Evolutionary conservation across 1,140 invertebrate species (phyloP).

Genomic region (Nautilus pompilius): DNA sequence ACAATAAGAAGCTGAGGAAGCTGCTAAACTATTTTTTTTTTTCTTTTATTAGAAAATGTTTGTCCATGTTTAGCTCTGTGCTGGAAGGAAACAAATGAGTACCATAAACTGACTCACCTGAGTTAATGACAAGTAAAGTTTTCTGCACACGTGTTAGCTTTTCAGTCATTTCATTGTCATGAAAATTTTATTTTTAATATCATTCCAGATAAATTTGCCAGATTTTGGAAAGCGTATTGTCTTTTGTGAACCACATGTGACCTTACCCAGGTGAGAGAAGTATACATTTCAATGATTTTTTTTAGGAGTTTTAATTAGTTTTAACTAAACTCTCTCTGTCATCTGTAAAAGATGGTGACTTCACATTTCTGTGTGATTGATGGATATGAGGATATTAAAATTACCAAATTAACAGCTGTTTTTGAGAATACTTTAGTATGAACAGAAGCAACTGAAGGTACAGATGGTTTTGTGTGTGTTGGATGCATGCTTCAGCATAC

Average conservation of each 20-base stretch:
- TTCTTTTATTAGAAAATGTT: background rate
- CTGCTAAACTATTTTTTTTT: background rate
- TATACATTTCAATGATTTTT: too few species aligned
- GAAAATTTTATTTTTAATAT: conserved; percentile 43
- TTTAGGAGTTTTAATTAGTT: too few species aligned
- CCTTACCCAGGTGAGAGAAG: background rate
- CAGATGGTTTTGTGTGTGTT: too few species aligned
- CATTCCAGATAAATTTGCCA: conserved; percentile 68
- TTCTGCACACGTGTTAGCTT: background rate
- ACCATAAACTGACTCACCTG: background rate
- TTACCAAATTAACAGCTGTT: too few species aligned
- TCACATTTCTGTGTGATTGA: too few species aligned
- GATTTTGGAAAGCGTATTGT: conserved; percentile 70
- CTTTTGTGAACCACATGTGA: conserved; percentile 62
- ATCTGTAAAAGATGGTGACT: too few species aligned
- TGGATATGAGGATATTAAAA: too few species aligned
- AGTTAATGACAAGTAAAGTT: background rate
- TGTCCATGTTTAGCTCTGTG: background rate
- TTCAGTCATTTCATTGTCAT: background rate
- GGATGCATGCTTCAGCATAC: too few species aligned
- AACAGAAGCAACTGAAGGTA: too few species aligned
- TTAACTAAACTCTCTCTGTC: too few species aligned
- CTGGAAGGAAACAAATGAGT: background rate
- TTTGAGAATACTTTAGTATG: too few species aligned
- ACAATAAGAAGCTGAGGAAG: background rate